Conservation (phyloP, 2,113 vertebrate species). For the Antennarius striatus region DNA sequence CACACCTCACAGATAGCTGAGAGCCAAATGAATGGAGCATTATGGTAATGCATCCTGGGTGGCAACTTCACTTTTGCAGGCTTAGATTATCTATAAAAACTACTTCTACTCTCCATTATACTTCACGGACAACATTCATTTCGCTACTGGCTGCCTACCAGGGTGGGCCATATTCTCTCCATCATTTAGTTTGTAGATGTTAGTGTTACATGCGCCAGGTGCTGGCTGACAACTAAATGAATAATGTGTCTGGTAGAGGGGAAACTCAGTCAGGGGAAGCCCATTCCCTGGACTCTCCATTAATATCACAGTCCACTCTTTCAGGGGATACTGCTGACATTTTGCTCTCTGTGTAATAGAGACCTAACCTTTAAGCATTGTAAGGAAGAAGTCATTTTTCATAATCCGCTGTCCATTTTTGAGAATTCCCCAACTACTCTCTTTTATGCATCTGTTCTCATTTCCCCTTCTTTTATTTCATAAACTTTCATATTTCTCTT, state of each 20-base stretch:
- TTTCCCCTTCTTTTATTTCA: constrained; percentile 47
- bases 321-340: constrained; percentile 78
- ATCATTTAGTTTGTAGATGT: constrained; percentile 74
- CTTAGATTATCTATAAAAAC: constrained; percentile 40
- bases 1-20: constrained; percentile 30
- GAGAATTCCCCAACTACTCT: constrained; percentile 48
- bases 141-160: constrained; percentile 46
- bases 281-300: constrained; percentile 75
- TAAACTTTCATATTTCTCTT: constrained; percentile 11
- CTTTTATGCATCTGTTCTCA: constrained; percentile 55
- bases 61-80: constrained; percentile 41
- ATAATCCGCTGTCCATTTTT: constrained; percentile 78
- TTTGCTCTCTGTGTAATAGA: constrained; percentile 84
- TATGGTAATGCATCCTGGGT: constrained; percentile 56
- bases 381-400: constrained; percentile 86
- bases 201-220: constrained; percentile 71
- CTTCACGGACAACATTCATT: constrained; percentile 50
- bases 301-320: constrained; percentile 79
- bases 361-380: constrained; percentile 91
- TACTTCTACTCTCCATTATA: constrained; percentile 53
- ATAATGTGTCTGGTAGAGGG: constrained; percentile 74
- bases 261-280: constrained; percentile 74
- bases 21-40: constrained; percentile 36
- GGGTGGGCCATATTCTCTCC: constrained; percentile 69
- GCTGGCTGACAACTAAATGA: constrained; percentile 74